phyloP scores from a whole-genome alignment of 2,113 vertebrate species.

The Furnarius figulus region DNA sequence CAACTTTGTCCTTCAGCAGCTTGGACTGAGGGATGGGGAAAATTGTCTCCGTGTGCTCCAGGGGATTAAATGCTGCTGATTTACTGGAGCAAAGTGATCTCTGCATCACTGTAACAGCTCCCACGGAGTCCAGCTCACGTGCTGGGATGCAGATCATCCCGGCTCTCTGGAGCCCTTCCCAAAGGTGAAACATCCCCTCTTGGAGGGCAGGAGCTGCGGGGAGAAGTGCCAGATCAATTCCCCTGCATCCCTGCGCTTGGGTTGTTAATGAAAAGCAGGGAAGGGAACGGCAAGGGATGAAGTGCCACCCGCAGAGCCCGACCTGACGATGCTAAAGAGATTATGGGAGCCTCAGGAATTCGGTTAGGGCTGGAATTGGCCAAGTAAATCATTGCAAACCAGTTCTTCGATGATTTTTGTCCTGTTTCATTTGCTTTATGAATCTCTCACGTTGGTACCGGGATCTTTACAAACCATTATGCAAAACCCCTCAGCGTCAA shows the following conservation, averaged over 20 bases:
- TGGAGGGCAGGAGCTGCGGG: neutral
- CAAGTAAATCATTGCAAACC: slow-evolving; percentile 15
- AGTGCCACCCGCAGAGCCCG: rapidly evolving
- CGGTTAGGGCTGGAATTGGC: neutral
- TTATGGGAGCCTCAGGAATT: neutral
- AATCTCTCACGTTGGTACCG: rapidly evolving
- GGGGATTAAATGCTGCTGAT: neutral
- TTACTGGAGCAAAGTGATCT: neutral
- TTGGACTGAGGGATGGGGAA: neutral
- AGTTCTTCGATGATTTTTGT: neutral
- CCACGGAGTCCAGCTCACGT: neutral
- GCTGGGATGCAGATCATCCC: neutral
- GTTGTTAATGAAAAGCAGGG: neutral
- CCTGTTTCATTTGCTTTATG: neutral
- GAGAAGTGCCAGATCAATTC: neutral
- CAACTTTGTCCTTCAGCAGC: neutral
- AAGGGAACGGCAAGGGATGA: rapidly evolving
- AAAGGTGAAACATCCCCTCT: neutral
- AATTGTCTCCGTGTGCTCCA: neutral
- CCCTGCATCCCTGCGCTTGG: neutral
- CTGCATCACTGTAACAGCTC: neutral
- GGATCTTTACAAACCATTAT: neutral
- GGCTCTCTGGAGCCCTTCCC: slow-evolving; percentile 3
- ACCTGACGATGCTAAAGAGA: slow-evolving; percentile 9
- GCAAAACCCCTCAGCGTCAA: neutral